Conservation (phyloP, 2,113 vertebrate species). For the Scalopus aquaticus region DNA sequence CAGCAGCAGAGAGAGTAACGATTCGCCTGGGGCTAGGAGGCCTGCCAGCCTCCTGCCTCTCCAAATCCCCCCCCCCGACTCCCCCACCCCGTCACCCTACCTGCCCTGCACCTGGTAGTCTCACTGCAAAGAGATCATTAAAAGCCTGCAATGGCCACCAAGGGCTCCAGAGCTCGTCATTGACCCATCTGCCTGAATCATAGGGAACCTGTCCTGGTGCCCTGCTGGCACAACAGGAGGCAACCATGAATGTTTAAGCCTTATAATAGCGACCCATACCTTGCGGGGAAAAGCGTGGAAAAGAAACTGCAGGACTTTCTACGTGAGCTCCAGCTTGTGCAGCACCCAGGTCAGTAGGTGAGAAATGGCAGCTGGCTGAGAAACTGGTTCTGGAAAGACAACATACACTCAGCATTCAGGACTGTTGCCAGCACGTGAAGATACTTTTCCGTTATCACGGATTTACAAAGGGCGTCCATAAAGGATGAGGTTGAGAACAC, state of each 20-base stretch:
- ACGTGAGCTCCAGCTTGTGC: neutral
- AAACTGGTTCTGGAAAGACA: neutral
- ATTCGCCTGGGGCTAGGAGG: too few species aligned
- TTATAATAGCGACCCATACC: neutral
- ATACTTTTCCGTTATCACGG: slow-evolving; percentile 62
- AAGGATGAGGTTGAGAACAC: slow-evolving; percentile 95
- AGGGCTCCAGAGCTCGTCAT: too few species aligned
- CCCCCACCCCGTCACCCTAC: too few species aligned
- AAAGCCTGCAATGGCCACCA: too few species aligned
- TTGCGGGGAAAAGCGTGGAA: neutral
- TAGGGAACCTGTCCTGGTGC: too few species aligned
- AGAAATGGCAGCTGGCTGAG: neutral
- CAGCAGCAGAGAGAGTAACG: too few species aligned
- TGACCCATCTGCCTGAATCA: too few species aligned
- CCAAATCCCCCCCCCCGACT: too few species aligned
- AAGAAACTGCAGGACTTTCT: neutral
- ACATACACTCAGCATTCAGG: neutral
- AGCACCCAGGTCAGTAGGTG: neutral
- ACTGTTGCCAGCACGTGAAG: neutral
- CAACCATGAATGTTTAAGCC: neutral
- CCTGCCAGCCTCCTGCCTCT: too few species aligned
- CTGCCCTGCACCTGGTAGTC: too few species aligned
- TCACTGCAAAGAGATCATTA: too few species aligned
- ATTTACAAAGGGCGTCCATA: slow-evolving; percentile 89
- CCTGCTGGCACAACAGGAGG: too few species aligned